Conservation (phyloP, 2,113 vertebrate genomes). For the rat (Rattus norvegicus) region DNA sequence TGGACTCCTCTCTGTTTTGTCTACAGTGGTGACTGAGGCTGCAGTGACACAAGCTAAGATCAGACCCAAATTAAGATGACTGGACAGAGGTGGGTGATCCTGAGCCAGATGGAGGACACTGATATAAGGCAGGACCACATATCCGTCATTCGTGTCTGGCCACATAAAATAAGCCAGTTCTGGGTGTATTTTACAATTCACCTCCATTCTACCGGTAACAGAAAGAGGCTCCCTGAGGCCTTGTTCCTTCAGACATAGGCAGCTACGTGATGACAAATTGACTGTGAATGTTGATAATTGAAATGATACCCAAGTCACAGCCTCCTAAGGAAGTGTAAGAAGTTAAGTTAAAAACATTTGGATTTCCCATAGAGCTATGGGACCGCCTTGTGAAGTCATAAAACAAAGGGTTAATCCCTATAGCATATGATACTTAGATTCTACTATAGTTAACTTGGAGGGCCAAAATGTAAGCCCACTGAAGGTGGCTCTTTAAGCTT, state of each 20-base stretch:
- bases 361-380: not conserved
- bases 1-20: not conserved
- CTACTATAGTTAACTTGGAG: not conserved
- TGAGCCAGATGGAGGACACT: not conserved
- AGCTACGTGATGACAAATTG: not conserved
- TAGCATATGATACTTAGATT: not conserved
- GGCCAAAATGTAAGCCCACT: not conserved
- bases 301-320: not conserved
- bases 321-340: not conserved
- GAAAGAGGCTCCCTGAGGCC: not conserved
- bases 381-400: not conserved
- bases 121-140: not conserved
- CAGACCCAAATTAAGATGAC: not conserved
- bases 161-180: not conserved
- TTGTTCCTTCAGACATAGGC: not conserved
- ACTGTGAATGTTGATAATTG: not conserved
- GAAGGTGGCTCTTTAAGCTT: not conserved
- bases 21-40: not conserved
- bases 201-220: not conserved
- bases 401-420: not conserved
- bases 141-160: not conserved
- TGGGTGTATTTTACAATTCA: not conserved
- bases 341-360: not conserved
- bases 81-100: not conserved
- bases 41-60: not conserved